Evolutionary conservation across 1,140 invertebrate genomes (phyloP).

Genomic region (Rhyacophila brunnea): DNA sequence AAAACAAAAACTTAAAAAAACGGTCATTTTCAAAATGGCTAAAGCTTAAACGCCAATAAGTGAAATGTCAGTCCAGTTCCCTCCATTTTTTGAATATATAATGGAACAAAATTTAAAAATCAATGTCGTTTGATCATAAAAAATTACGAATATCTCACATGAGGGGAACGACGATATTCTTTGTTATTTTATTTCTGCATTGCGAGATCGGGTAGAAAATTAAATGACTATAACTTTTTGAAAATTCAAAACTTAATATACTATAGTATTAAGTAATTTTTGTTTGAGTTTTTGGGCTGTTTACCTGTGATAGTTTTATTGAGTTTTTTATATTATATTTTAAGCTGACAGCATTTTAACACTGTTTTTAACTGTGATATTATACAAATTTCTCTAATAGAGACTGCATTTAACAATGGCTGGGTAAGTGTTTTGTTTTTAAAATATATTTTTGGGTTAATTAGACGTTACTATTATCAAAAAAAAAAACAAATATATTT

Average conservation of each 20-base stretch:
- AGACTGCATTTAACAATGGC: conserved; percentile 9
- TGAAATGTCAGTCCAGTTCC: too few relatives aligned
- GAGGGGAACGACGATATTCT: not conserved
- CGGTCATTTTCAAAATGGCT: too few relatives aligned
- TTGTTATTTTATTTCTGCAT: conserved; percentile 3
- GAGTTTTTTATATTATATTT: not conserved
- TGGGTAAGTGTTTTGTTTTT: conserved; percentile 1
- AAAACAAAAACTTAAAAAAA: not conserved
- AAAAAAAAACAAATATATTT: too few relatives aligned
- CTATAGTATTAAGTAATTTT: too few relatives aligned
- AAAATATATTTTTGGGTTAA: not conserved
- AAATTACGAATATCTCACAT: conserved; percentile 1
- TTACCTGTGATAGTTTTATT: not conserved
- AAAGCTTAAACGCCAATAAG: too few relatives aligned
- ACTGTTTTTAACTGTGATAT: conserved; percentile 7
- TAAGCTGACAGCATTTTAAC: conserved; percentile 1
- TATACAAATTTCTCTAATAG: not conserved
- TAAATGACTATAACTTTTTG: not conserved
- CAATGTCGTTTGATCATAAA: conserved; percentile 3
- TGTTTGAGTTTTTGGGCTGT: not conserved
- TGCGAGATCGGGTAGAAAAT: conserved; percentile 9
- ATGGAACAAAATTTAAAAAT: conserved; percentile 15
- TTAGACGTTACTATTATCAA: too few relatives aligned
- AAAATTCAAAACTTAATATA: too few relatives aligned
- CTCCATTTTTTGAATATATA: not conserved